Conservation (phyloP, 2,888 invertebrate genomes). For the Eurytoma californica region DNA sequence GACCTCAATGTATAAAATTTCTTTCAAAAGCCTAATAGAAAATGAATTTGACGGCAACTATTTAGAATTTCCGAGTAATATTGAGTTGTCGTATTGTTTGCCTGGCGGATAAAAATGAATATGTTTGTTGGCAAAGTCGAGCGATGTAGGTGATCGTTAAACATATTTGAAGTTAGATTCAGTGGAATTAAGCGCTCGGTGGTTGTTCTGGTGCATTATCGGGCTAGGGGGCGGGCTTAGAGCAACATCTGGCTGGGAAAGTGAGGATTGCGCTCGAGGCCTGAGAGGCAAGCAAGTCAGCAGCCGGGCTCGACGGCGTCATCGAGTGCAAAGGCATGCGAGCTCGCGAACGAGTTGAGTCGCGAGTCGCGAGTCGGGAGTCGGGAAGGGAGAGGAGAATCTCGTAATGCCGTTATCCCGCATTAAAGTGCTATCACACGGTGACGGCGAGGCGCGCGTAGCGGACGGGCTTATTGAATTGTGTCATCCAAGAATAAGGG, state of each 20-base stretch:
- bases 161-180: not conserved
- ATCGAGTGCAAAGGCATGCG: not conserved
- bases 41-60: not conserved
- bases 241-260: not conserved
- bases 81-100: not conserved
- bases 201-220: not conserved
- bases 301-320: no score
- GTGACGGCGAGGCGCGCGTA: not conserved
- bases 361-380: no score
- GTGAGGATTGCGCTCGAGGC: not conserved
- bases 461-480: conserved; percentile 70
- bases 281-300: no score
- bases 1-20: conserved; percentile 30
- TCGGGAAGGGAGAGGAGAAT: not conserved
- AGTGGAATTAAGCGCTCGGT: not conserved
- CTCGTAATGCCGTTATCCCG: conserved; percentile 61
- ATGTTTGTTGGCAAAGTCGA: not conserved
- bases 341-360: conserved; percentile 13
- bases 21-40: not conserved
- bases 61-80: not conserved
- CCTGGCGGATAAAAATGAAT: not conserved
- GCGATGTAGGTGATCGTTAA: not conserved
- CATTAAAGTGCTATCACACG: conserved; percentile 58
- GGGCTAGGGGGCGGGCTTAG: conserved; percentile 8
- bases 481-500: conserved; percentile 73